Conservation (phyloP, 2,888 invertebrate species). For the Drosophila tripunctata region DNA sequence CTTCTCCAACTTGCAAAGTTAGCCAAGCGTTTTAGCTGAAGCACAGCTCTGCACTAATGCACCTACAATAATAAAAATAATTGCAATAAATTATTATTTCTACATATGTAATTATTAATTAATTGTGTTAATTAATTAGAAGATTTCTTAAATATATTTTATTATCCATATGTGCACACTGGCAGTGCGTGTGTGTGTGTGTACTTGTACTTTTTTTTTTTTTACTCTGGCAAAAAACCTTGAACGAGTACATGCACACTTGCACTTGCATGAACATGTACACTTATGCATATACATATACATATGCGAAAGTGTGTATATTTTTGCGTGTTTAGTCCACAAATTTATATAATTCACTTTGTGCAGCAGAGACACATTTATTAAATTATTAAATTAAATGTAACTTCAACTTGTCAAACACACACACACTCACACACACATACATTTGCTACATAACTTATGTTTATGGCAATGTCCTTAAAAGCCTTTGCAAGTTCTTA, state of each 20-base stretch:
- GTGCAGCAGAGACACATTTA: too few species aligned
- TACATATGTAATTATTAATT: not conserved
- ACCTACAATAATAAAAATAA: conserved; percentile 11
- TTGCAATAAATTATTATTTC: not conserved
- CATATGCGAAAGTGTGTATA: conserved; percentile 7
- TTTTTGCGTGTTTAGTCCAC: conserved; percentile 6
- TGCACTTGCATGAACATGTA: conserved; percentile 3
- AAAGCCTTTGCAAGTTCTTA: not conserved
- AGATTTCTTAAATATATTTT: not conserved
- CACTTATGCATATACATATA: conserved; percentile 1
- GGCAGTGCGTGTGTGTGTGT: not conserved
- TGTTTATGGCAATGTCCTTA: not conserved
- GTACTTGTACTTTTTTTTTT: conserved; percentile 12
- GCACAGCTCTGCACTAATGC: conserved; percentile 27
- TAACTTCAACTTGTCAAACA: not conserved
- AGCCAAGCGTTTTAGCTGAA: conserved; percentile 23
- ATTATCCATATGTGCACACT: not conserved
- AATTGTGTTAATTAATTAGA: not conserved
- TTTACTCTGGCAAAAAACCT: conserved; percentile 38
- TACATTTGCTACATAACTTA: not conserved
- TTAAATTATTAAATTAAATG: not conserved
- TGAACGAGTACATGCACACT: conserved; percentile 41
- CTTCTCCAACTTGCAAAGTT: conserved; percentile 18
- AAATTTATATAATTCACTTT: conserved; percentile 34
- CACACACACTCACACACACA: not conserved